phyloP scores from a whole-genome alignment of 2,113 vertebrate species.

The Nyctibius bracteatus region DNA sequence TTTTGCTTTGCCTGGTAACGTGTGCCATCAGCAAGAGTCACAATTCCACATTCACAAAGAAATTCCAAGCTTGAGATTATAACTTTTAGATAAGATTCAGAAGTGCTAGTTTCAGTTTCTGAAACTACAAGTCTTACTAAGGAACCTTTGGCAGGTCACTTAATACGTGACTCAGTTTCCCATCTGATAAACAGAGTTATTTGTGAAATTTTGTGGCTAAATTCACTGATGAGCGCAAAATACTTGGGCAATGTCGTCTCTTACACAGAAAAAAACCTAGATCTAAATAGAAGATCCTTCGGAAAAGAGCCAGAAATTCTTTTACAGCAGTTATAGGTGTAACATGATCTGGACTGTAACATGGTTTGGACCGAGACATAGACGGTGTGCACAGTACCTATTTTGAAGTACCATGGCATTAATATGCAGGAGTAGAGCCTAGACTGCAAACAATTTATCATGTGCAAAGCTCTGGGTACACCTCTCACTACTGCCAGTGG shows the following conservation, averaged over 20 bases:
- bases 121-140: not conserved
- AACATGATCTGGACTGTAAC: not conserved
- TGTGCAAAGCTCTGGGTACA: not conserved
- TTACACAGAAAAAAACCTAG: not conserved
- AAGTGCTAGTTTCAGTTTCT: not conserved
- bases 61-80: not conserved
- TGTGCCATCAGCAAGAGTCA: not conserved
- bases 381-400: not conserved
- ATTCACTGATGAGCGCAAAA: not conserved
- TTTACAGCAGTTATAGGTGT: not conserved
- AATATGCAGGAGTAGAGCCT: not conserved
- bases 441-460: not conserved
- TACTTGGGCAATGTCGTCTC: not conserved
- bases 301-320: not conserved
- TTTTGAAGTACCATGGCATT: not conserved
- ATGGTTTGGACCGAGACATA: not conserved
- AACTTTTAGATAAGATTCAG: not conserved
- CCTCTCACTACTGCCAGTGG: not conserved
- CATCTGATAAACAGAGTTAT: not conserved
- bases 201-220: not conserved
- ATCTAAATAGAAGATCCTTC: not conserved
- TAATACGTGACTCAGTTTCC: not conserved
- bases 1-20: not conserved
- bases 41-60: not conserved
- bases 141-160: not conserved